Evolutionary conservation across 1,140 invertebrate species (phyloP).

Genomic region (Cyrtorhinus lividipennis): DNA sequence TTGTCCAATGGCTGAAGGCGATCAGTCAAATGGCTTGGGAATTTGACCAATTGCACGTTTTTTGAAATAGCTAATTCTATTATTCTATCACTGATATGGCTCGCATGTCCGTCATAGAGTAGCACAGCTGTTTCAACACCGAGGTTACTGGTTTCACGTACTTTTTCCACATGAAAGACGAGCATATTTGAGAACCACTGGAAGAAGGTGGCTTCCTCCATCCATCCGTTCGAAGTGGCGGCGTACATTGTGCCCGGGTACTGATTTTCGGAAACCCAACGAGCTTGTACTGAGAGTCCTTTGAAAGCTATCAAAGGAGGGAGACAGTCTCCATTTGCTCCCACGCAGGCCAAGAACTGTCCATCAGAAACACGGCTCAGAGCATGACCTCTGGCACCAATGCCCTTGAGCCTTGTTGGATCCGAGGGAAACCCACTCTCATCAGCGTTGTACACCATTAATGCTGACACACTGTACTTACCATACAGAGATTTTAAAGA

Average conservation of each 20-base stretch:
- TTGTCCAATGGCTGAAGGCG: conserved; percentile 26
- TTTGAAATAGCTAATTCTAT: conserved; percentile 24
- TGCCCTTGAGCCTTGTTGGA: conserved; percentile 17
- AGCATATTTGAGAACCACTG: conserved; percentile 23
- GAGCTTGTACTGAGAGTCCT: conserved; percentile 26
- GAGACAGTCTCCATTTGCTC: conserved; percentile 25
- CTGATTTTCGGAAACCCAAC: conserved; percentile 25
- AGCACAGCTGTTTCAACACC: background rate
- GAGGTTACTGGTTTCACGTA: background rate
- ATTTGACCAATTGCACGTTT: conserved; percentile 25
- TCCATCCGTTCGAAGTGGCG: conserved; percentile 28
- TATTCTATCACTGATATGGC: conserved; percentile 24
- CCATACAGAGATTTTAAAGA: background rate
- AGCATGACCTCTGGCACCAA: conserved; percentile 26
- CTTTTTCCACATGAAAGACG: background rate
- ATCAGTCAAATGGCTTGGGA: conserved; percentile 28
- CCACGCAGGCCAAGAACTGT: conserved; percentile 26
- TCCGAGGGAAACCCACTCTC: background rate
- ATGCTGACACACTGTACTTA: background rate
- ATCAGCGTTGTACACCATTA: conserved; percentile 10
- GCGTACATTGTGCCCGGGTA: conserved; percentile 27
- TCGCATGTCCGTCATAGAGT: conserved; percentile 25
- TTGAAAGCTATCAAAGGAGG: conserved; percentile 28
- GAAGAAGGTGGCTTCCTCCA: conserved; percentile 27
- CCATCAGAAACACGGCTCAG: conserved; percentile 25